phyloP scores from a whole-genome alignment of 30 jellyfish, hydroid and myxozoan species.

The Pelagia noctiluca region DNA sequence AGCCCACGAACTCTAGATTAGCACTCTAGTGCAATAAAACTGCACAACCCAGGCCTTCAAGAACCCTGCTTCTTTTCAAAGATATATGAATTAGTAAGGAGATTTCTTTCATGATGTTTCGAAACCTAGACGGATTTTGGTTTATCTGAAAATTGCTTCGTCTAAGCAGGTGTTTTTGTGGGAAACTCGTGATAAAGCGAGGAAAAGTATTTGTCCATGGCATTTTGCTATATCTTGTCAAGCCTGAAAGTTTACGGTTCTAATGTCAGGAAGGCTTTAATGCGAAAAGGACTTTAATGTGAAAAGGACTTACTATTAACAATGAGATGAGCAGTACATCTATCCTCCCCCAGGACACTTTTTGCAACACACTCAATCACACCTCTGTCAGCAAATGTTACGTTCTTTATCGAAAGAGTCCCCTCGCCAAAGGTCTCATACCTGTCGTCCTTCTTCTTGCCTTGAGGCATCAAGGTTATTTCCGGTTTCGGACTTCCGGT shows the following conservation, averaged over 20 bases:
- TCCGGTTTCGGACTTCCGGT: slow-evolving; percentile 20
- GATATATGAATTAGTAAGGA: too few relatives aligned
- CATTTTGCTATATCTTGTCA: neutral
- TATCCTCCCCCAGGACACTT: slow-evolving; percentile 26
- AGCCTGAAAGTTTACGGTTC: neutral
- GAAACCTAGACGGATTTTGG: too few relatives aligned
- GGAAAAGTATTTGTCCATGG: neutral
- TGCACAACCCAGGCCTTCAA: too few relatives aligned
- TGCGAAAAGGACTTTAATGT: too few relatives aligned
- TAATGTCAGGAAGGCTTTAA: neutral
- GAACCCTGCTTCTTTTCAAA: too few relatives aligned
- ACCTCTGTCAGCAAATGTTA: slow-evolving; percentile 16
- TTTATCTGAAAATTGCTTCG: too few relatives aligned
- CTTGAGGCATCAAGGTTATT: neutral
- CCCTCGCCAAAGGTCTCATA: slow-evolving; percentile 20
- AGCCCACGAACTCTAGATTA: too few relatives aligned
- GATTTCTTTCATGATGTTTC: too few relatives aligned
- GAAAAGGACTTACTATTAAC: too few relatives aligned
- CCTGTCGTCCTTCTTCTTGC: slow-evolving; percentile 4
- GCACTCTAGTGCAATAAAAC: too few relatives aligned
- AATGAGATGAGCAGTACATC: neutral
- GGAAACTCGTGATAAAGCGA: neutral
- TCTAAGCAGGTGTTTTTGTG: neutral
- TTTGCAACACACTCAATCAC: slow-evolving; percentile 6
- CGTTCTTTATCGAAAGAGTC: neutral